phyloP scores from a whole-genome alignment of 2,113 vertebrate genomes.

The Phycodurus eques region DNA sequence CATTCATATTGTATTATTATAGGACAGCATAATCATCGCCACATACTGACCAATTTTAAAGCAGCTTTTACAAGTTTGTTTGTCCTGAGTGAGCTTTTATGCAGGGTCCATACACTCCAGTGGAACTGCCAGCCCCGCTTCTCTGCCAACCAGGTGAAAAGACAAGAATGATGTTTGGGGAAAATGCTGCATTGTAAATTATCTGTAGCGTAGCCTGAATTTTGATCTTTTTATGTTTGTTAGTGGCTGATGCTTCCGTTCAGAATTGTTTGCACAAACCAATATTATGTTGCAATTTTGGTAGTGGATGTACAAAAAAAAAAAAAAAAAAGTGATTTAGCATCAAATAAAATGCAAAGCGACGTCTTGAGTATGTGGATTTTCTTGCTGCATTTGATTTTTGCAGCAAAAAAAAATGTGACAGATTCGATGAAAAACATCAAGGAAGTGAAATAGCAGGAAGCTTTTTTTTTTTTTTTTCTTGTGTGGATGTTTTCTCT shows the following conservation, averaged over 20 bases:
- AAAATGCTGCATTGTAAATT: slow-evolving; percentile 56
- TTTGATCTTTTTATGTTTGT: slow-evolving; percentile 46
- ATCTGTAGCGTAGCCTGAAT: slow-evolving; percentile 51
- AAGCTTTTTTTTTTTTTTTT: neutral
- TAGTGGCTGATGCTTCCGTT: slow-evolving; percentile 52
- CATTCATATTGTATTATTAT: slow-evolving; percentile 31
- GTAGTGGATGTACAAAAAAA: slow-evolving; percentile 65
- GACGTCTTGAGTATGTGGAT: slow-evolving; percentile 41
- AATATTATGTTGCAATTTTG: slow-evolving; percentile 63
- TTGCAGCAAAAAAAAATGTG: neutral
- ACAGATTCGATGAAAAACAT: neutral
- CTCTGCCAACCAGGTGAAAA: slow-evolving; percentile 51
- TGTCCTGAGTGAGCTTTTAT: slow-evolving; percentile 35
- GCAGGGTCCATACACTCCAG: slow-evolving; percentile 50
- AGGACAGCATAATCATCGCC: slow-evolving; percentile 25
- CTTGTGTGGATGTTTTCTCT: too few species aligned
- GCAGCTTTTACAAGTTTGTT: slow-evolving; percentile 34
- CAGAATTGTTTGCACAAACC: slow-evolving; percentile 65
- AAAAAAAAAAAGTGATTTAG: slow-evolving; percentile 64
- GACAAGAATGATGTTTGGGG: slow-evolving; percentile 31
- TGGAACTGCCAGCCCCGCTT: slow-evolving; percentile 41
- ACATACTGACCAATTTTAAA: slow-evolving; percentile 22
- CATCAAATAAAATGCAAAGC: slow-evolving; percentile 74
- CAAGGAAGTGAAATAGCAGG: neutral
- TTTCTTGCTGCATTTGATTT: neutral